Conservation (phyloP, 2,888 invertebrate genomes). For the Cacoxenus indagator region DNA sequence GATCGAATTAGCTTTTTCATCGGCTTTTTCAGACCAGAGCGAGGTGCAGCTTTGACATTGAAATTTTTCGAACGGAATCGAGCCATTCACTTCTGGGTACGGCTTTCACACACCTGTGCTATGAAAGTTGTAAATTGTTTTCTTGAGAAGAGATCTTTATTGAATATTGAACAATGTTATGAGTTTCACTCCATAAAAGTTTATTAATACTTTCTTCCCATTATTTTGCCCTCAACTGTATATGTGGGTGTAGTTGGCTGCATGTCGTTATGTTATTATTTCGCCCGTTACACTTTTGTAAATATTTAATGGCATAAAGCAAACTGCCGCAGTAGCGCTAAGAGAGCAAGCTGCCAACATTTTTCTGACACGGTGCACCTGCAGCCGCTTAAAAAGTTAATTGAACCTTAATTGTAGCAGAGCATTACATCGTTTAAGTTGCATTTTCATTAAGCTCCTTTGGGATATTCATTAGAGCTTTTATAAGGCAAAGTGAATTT, state of each 20-base stretch:
- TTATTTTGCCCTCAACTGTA: too few species aligned
- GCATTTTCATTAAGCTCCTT: slow-evolving; percentile 17
- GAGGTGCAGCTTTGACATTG: too few species aligned
- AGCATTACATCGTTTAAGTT: slow-evolving; percentile 18
- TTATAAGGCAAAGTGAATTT: background rate
- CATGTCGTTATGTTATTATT: background rate
- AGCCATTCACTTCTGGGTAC: too few species aligned
- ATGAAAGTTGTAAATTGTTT: too few species aligned
- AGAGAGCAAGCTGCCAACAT: background rate
- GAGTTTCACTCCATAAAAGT: too few species aligned
- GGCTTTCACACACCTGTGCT: too few species aligned
- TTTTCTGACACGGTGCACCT: background rate
- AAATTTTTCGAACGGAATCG: too few species aligned
- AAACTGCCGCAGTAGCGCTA: background rate
- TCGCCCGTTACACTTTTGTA: background rate
- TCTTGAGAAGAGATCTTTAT: too few species aligned
- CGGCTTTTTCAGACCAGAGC: too few species aligned
- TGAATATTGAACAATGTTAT: too few species aligned
- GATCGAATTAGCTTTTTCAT: too few species aligned
- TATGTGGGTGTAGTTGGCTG: background rate
- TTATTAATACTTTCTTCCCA: too few species aligned
- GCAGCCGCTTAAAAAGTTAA: slow-evolving; percentile 33
- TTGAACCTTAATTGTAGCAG: slow-evolving; percentile 35
- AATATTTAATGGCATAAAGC: slow-evolving; percentile 24
- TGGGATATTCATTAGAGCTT: slow-evolving; percentile 9